Evolutionary conservation across 2,113 vertebrate species (phyloP), one percentile per base, ranked within the genome.

Genomic region (Athene cunicularia): DNA sequence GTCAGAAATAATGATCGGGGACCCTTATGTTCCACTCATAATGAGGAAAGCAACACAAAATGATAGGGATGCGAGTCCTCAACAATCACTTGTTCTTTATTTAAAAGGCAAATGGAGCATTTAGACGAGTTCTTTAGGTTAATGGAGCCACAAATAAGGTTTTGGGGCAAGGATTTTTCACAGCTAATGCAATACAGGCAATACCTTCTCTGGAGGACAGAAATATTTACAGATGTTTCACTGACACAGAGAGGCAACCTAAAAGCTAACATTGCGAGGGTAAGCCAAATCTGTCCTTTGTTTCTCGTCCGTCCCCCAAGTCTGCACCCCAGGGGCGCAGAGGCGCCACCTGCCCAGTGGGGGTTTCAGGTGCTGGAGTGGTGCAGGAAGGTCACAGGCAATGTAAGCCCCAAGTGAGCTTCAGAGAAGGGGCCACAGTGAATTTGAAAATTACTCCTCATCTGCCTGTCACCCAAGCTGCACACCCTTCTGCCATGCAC

Each of bases 81-180:
- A 94, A 90, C 92, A 97, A 96, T 86, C 79, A 82, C 63, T 76
- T 85, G 88, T 94, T 97, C 91, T 96, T 94, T 94, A 93, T 94
- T 97, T 97, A 95, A 98, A 97, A 97, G 94, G 94, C 95, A 97
- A 96, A 97, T 88, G 93, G 95, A 96, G 95, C 80, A 2, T 90
- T 83, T 83, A 97, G 86, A 96, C 1, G 2, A 76, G 58, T 95
- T 97, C 81, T 95, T 96, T 93, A 90, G 92, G 97, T 93, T 97
- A 97, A 96, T 94, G 87, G 89, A 97, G 95, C 95, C 93, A 95
- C 90, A 91, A 93, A 94, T 80, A 74, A 22, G 81, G 89, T 90
- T 96, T 94, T 39, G 90, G 92, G 90, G 85, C 82, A 93, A 88
- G 43, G 59, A 96, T 97, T 96, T 97, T 93, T 98, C 95, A 94